phyloP scores from a whole-genome alignment of 2,888 invertebrate species.

The Idaea biselata region DNA sequence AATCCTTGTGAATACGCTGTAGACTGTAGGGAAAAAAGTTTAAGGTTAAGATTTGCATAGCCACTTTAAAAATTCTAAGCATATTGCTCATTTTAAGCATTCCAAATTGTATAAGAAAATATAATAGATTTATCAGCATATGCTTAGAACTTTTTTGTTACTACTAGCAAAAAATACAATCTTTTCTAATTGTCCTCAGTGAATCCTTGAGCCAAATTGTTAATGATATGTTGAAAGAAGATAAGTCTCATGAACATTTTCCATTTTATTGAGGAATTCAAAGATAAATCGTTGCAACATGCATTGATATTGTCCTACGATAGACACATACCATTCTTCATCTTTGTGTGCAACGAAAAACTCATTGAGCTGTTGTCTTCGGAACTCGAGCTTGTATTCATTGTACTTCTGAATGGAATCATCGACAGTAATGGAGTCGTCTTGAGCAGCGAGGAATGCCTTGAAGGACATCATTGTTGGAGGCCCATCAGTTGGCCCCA shows the following conservation, averaged over 20 bases:
- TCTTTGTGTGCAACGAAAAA: conserved; percentile 99
- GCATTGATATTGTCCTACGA: not conserved
- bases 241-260: conserved; percentile 6
- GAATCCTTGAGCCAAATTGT: conserved; percentile 19
- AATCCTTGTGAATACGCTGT: conserved; percentile 75
- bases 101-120: not conserved
- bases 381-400: conserved; percentile 98
- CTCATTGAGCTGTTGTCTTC: conserved; percentile 97
- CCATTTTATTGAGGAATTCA: conserved; percentile 8
- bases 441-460: conserved; percentile 96
- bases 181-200: conserved; percentile 6
- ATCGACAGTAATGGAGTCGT: conserved; percentile 98
- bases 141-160: conserved; percentile 69
- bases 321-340: conserved; percentile 96
- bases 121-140: conserved; percentile 18
- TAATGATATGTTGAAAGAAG: conserved; percentile 21
- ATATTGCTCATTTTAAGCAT: conserved; percentile 28
- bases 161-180: conserved; percentile 54
- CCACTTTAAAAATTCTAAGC: conserved; percentile 69
- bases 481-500: conserved; percentile 83
- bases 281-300: conserved; percentile 13
- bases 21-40: conserved; percentile 81
- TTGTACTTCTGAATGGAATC: conserved; percentile 98
- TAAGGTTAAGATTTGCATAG: conserved; percentile 72
- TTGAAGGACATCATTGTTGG: conserved; percentile 98